Conservation (phyloP, 2,888 invertebrate species). For the Archaeoteleia sp. region DNA sequence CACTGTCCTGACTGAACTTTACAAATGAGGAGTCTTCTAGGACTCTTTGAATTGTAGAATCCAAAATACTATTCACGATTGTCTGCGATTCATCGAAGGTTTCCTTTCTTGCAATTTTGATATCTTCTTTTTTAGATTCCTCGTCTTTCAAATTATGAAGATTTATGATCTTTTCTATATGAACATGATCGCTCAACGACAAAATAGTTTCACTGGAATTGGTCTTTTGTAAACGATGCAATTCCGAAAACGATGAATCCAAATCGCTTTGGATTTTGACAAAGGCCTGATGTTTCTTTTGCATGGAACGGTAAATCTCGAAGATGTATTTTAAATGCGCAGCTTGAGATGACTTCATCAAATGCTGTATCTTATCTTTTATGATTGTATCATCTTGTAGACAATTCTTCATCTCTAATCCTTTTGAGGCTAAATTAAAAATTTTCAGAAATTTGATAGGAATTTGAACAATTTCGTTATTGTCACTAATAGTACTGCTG, state of each 20-base stretch:
- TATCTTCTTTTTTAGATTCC: too few relatives aligned
- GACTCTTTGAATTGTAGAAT: conserved; percentile 32
- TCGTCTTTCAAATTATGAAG: neutral
- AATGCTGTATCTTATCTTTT: neutral
- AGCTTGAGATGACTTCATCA: neutral
- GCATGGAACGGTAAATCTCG: neutral
- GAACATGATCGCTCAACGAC: too few relatives aligned
- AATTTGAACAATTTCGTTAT: too few relatives aligned
- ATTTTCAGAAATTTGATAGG: conserved; percentile 4
- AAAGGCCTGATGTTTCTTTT: too few relatives aligned
- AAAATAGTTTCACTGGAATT: too few relatives aligned
- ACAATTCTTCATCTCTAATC: conserved; percentile 15
- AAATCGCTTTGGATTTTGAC: too few relatives aligned
- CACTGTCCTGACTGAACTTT: conserved; percentile 11
- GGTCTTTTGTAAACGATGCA: neutral
- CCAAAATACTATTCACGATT: conserved; percentile 14
- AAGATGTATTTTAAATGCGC: conserved; percentile 4
- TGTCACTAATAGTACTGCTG: too few relatives aligned
- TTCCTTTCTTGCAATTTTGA: too few relatives aligned
- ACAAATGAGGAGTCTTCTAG: conserved; percentile 13
- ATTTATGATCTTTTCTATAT: too few relatives aligned
- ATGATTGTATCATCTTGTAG: conserved; percentile 2
- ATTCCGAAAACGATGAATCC: neutral
- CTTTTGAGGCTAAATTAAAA: conserved; percentile 13
- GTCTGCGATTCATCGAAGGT: too few relatives aligned